Percentiles rank a stretch among this genome's conserved stretches.
Evolutionary conservation across 2,888 invertebrate genomes (phyloP).

Genomic region (Eupithecia insigniata): DNA sequence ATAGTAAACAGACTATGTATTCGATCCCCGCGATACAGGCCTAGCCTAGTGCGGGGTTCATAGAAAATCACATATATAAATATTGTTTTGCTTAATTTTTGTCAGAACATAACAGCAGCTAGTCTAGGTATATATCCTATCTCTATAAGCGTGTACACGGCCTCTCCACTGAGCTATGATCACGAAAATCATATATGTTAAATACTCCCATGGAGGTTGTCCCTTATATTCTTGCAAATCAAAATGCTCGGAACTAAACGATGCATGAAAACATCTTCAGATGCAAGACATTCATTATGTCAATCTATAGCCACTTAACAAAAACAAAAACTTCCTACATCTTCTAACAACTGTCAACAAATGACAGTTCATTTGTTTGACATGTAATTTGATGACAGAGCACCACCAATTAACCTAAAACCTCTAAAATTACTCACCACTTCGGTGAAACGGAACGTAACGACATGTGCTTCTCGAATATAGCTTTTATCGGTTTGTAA

Average conservation of each 20-base stretch:
- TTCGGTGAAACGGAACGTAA: conserved; percentile 44
- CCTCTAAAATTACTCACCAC: conserved; percentile 52
- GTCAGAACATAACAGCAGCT: too few species aligned
- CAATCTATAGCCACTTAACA: not conserved
- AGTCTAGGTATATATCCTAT: too few species aligned
- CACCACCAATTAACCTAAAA: conserved; percentile 42
- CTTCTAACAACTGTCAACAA: conserved; percentile 8
- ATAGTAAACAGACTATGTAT: too few species aligned
- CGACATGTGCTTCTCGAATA: conserved; percentile 35
- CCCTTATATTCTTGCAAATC: not conserved
- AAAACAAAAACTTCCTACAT: not conserved
- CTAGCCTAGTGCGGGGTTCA: too few species aligned
- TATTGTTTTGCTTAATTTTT: too few species aligned
- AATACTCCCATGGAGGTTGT: too few species aligned
- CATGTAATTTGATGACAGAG: conserved; percentile 43
- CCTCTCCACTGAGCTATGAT: too few species aligned
- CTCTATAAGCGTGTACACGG: too few species aligned
- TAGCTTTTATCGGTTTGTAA: conserved; percentile 45
- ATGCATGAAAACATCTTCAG: not conserved
- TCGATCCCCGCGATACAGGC: too few species aligned
- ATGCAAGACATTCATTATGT: not conserved
- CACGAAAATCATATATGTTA: too few species aligned
- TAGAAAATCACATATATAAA: too few species aligned
- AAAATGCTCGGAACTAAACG: not conserved
- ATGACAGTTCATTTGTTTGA: conserved; percentile 14